Evolutionary conservation across 1,140 invertebrate genomes (phyloP).

Genomic region (Gonioctena quinquepunctata): DNA sequence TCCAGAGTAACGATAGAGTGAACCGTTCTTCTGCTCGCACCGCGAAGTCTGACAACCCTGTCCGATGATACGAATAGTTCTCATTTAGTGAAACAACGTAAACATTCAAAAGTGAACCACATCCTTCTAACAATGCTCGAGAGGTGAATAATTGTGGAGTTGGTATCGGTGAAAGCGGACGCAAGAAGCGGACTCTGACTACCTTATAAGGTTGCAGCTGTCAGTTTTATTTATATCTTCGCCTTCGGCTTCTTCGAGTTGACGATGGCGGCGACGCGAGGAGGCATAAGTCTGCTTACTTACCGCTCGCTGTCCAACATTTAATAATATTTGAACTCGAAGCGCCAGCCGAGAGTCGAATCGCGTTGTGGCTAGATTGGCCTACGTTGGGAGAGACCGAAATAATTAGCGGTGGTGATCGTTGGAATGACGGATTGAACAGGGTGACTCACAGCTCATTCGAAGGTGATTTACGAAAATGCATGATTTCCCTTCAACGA

Average conservation of each 20-base stretch:
- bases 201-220: slow-evolving; percentile 34
- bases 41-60: background rate
- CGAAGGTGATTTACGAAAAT: too few relatives aligned
- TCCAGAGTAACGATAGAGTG: too few relatives aligned
- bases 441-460: too few relatives aligned
- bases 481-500: too few relatives aligned
- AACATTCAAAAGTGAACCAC: background rate
- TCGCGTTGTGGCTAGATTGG: too few relatives aligned
- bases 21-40: too few relatives aligned
- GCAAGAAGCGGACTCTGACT: slow-evolving; percentile 9
- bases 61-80: background rate
- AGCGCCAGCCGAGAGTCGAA: too few relatives aligned
- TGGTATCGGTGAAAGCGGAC: slow-evolving; percentile 25
- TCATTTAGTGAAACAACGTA: background rate
- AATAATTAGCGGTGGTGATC: too few relatives aligned
- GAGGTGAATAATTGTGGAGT: background rate
- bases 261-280: background rate
- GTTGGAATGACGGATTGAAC: too few relatives aligned
- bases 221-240: slow-evolving; percentile 32
- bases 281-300: background rate
- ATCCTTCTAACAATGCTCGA: background rate
- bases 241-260: background rate
- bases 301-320: too few relatives aligned
- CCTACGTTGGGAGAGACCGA: too few relatives aligned
- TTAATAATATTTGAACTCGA: too few relatives aligned